Evolutionary conservation across 2,797 vertebrate species (phyloP).

Genomic region (Catostomus latipinnis): DNA sequence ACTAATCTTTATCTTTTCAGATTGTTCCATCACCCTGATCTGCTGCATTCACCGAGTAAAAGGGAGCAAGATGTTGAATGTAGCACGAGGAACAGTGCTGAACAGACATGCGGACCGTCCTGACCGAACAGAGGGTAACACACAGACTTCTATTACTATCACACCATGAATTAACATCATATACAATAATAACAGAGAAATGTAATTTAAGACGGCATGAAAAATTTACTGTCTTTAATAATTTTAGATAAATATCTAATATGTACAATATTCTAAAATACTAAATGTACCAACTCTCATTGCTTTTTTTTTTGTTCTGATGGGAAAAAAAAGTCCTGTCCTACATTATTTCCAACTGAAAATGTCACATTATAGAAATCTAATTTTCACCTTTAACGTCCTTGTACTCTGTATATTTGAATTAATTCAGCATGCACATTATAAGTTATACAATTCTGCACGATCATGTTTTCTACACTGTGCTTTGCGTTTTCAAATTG

Average conservation of each 20-base stretch:
- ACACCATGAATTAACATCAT: not conserved
- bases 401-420: no score
- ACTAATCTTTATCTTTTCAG: constrained; percentile 53
- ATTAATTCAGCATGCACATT: no score
- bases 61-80: constrained; percentile 69
- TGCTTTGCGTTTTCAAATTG: not conserved
- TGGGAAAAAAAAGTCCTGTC: no score
- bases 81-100: constrained; percentile 77
- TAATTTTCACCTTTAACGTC: no score
- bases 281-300: no score
- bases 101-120: constrained; percentile 79
- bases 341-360: no score
- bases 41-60: constrained; percentile 74
- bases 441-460: not conserved
- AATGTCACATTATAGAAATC: no score
- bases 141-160: not conserved
- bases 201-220: not conserved
- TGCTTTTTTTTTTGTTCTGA: no score
- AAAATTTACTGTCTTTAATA: no score
- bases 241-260: no score
- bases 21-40: constrained; percentile 72
- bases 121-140: constrained; percentile 66
- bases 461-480: not conserved
- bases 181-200: not conserved
- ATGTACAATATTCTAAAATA: no score